Percentiles rank a stretch among this genome's conserved stretches.
Conservation (phyloP, 1,140 invertebrate genomes). For the Aleiodes sp. region DNA sequence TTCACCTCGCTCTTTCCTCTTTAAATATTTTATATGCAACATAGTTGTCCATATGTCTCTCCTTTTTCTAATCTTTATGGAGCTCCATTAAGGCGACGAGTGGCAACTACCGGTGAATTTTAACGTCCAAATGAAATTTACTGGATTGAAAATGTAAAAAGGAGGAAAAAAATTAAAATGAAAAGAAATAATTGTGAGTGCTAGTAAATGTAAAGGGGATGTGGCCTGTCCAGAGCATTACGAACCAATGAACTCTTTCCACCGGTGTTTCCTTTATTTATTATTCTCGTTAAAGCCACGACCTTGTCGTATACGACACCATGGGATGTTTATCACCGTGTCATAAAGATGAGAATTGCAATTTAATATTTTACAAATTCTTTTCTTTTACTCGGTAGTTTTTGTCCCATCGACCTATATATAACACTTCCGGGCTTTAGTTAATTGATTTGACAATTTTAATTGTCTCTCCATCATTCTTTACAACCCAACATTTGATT, state of each 20-base stretch:
- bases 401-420: background rate
- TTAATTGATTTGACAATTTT: no score
- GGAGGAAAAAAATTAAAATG: background rate
- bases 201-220: slow-evolving; percentile 12
- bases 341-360: slow-evolving; percentile 1
- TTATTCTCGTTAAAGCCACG: slow-evolving; percentile 12
- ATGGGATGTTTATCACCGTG: slow-evolving; percentile 1
- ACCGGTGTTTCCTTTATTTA: slow-evolving; percentile 16
- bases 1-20: no score
- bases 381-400: background rate
- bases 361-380: slow-evolving; percentile 13
- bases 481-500: no score
- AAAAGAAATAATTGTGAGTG: background rate
- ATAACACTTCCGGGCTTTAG: no score
- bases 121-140: slow-evolving; percentile 4
- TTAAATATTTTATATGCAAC: background rate
- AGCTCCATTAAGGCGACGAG: slow-evolving; percentile 37
- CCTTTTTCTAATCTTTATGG: slow-evolving; percentile 38
- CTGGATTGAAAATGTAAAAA: slow-evolving; percentile 1
- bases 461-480: no score
- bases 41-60: background rate
- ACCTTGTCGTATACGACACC: slow-evolving; percentile 5
- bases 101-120: slow-evolving; percentile 35
- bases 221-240: slow-evolving; percentile 3
- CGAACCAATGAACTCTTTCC: slow-evolving; percentile 14